Evolutionary conservation across 2,113 vertebrate species (phyloP).

Genomic region (Pluvialis apricaria): DNA sequence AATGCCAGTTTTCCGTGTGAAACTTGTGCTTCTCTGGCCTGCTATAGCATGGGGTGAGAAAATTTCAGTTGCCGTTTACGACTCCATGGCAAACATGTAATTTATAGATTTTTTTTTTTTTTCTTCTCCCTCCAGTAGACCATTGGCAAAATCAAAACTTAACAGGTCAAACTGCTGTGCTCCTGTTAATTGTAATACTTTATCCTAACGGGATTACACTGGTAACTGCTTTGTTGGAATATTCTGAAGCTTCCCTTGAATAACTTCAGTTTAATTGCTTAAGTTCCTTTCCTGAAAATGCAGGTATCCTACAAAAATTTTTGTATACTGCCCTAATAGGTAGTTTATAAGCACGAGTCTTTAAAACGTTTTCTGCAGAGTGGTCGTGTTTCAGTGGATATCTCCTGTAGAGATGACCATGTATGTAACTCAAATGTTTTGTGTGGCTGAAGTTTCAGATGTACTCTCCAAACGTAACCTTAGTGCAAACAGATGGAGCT

Average conservation of each 20-base stretch:
- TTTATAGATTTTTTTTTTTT: neutral
- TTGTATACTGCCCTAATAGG: accelerated
- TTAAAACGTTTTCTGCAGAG: accelerated
- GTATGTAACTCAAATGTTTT: neutral
- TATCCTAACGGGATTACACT: neutral
- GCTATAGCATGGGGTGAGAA: neutral
- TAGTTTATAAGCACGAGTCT: accelerated
- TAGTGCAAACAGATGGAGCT: neutral
- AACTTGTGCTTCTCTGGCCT: neutral
- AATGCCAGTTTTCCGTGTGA: neutral
- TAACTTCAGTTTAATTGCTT: neutral
- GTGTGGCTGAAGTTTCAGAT: neutral
- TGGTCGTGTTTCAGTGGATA: accelerated
- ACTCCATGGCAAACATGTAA: neutral
- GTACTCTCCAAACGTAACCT: neutral
- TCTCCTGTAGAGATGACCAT: accelerated
- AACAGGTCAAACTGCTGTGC: neutral
- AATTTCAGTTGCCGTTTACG: neutral
- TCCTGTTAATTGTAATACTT: neutral
- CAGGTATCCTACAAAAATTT: accelerated
- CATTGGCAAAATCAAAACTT: neutral
- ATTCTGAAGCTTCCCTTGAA: neutral
- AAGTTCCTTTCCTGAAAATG: neutral
- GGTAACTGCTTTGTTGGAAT: neutral
- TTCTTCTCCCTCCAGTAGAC: neutral